A percentile compares a stretch with the other conserved stretches of the same genome.
phyloP scores from a whole-genome alignment of 2,113 vertebrate genomes.

The Monarcha castaneiventris region DNA sequence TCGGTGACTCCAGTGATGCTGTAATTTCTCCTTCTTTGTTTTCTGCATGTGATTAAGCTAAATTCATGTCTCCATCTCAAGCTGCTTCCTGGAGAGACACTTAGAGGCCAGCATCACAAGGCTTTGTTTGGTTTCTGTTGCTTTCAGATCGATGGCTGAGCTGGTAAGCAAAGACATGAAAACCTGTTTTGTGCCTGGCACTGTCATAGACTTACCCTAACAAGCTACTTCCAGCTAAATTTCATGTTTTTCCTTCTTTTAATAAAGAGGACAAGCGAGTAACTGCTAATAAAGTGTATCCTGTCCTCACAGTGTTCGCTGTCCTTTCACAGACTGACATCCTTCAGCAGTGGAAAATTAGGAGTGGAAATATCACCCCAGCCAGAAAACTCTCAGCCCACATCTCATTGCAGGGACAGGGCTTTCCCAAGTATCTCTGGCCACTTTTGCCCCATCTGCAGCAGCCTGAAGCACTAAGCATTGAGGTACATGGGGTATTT shows the following conservation, averaged over 20 bases:
- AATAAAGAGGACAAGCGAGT: background rate
- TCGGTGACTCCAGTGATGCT: constrained; percentile 22
- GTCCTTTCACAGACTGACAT: background rate
- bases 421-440: background rate
- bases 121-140: background rate
- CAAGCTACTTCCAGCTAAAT: background rate
- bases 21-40: constrained; percentile 53
- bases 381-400: background rate
- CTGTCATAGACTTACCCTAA: background rate
- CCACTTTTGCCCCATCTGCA: background rate
- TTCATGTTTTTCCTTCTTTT: background rate
- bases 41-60: constrained; percentile 27
- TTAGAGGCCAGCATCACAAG: background rate
- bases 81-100: background rate
- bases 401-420: background rate
- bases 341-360: background rate
- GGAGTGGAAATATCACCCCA: background rate
- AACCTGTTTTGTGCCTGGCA: background rate
- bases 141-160: background rate
- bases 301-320: background rate
- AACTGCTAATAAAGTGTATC: background rate
- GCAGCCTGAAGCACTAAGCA: background rate
- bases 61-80: constrained; percentile 17
- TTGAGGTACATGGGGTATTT: accelerated
- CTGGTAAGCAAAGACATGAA: background rate